phyloP scores from a whole-genome alignment of 2,888 invertebrate species.

The Arctia plantaginis region DNA sequence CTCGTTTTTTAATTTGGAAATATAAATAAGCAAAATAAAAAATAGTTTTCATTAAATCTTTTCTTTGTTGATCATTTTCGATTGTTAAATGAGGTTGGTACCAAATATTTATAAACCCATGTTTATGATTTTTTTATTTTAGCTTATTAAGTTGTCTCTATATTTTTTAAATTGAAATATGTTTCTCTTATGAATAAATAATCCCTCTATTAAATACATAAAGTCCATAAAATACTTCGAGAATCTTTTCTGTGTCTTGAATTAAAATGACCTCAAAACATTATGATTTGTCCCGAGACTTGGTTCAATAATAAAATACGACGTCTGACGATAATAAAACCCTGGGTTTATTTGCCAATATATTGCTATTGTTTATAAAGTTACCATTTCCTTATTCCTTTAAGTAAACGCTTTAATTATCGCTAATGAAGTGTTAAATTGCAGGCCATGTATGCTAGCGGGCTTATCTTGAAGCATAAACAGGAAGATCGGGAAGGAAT shows the following conservation, averaged over 20 bases:
- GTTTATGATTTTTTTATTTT: neutral
- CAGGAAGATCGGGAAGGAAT: neutral
- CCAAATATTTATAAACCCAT: neutral
- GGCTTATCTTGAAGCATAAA: slow-evolving; percentile 9
- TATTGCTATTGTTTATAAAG: neutral
- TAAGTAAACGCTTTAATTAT: neutral
- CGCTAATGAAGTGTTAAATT: slow-evolving; percentile 5
- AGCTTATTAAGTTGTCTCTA: neutral
- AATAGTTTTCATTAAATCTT: neutral
- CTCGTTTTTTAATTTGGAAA: neutral
- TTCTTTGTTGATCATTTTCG: no score
- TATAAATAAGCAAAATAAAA: neutral
- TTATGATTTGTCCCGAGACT: neutral
- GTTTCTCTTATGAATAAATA: no score
- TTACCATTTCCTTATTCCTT: slow-evolving; percentile 8
- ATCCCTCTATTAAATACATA: no score
- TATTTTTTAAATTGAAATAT: neutral
- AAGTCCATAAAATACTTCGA: no score
- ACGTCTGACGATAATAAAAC: neutral
- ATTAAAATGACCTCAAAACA: neutral
- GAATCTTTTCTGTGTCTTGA: no score
- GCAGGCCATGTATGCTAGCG: neutral
- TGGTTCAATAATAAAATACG: neutral
- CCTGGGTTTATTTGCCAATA: no score
- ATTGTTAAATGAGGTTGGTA: neutral